Evolutionary conservation across 2,888 invertebrate species (phyloP).

Genomic region (Drosophila pegasa): DNA sequence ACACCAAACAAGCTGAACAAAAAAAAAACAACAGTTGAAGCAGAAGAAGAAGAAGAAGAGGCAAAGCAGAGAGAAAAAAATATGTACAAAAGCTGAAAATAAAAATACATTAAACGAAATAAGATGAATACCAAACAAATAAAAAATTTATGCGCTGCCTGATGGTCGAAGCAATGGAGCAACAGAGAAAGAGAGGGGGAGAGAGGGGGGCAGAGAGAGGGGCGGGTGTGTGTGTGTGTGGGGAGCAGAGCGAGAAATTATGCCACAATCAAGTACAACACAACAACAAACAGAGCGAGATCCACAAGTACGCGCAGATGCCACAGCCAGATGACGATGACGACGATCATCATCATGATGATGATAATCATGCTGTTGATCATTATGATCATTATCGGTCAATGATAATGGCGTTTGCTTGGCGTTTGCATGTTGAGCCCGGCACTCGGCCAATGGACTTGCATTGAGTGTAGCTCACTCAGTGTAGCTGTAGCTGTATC

Average conservation of each 20-base stretch:
- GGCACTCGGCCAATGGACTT: slow-evolving; percentile 47
- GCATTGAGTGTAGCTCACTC: slow-evolving; percentile 39
- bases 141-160: slow-evolving; percentile 77
- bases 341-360: slow-evolving; percentile 32
- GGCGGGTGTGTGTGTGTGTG: slow-evolving; percentile 5
- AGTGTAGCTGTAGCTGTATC: slow-evolving; percentile 16
- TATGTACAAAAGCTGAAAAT: slow-evolving; percentile 74
- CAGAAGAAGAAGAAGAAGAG: slow-evolving; percentile 31
- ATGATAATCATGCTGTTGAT: slow-evolving; percentile 30
- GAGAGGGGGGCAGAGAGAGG: neutral
- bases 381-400: slow-evolving; percentile 60
- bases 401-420: slow-evolving; percentile 61
- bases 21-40: slow-evolving; percentile 59
- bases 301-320: slow-evolving; percentile 38
- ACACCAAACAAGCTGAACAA: slow-evolving; percentile 77
- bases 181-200: neutral
- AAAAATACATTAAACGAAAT: slow-evolving; percentile 80
- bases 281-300: slow-evolving; percentile 52
- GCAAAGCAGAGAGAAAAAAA: slow-evolving; percentile 26
- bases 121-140: slow-evolving; percentile 82
- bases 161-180: slow-evolving; percentile 32
- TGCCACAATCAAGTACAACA: slow-evolving; percentile 82
- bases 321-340: slow-evolving; percentile 24
- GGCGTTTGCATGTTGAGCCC: slow-evolving; percentile 65
- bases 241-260: slow-evolving; percentile 65